These are phyloP conservation scores for Minunthozetes semirufus DNA, from an alignment of 2,888 invertebrate species.

Conservation along the genomic window DNA sequence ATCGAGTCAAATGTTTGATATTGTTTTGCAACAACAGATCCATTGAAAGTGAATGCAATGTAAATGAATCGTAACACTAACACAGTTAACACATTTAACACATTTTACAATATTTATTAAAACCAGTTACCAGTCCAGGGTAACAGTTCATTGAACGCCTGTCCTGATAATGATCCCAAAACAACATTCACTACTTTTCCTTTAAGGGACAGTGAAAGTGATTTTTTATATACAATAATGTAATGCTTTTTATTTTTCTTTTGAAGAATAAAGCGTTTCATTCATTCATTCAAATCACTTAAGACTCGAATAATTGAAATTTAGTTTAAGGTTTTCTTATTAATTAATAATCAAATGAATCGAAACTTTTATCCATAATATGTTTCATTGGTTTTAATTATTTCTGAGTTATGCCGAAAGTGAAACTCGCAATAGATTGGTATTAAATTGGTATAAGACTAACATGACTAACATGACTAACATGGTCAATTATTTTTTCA, in stretches of 20 bases:
- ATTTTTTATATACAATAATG: not conserved
- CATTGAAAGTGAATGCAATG: constrained; percentile 8
- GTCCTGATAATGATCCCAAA: constrained; percentile 30
- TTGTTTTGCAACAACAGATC: constrained; percentile 21
- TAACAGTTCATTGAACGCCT: constrained; percentile 28
- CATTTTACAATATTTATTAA: constrained; percentile 18
- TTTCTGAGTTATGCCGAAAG: too few species aligned
- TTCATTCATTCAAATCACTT: too few species aligned
- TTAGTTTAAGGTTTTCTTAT: too few species aligned
- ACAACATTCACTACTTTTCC: constrained; percentile 13
- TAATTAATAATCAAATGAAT: too few species aligned
- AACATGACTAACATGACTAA: too few species aligned
- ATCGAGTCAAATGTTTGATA: constrained; percentile 7
- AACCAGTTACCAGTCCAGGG: constrained; percentile 23
- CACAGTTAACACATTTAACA: constrained; percentile 14
- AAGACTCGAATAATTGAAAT: too few species aligned
- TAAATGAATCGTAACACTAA: constrained; percentile 29
- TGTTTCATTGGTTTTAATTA: too few species aligned
- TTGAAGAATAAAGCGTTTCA: not conserved
- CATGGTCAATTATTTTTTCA: too few species aligned
- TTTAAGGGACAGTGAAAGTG: constrained; percentile 21
- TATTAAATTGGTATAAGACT: too few species aligned
- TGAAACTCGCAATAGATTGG: too few species aligned
- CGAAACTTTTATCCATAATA: too few species aligned
- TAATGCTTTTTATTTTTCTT: not conserved